These are phyloP conservation scores for Andrena minutula DNA, from an alignment of 2,888 invertebrate species.

Conservation along the genomic window DNA sequence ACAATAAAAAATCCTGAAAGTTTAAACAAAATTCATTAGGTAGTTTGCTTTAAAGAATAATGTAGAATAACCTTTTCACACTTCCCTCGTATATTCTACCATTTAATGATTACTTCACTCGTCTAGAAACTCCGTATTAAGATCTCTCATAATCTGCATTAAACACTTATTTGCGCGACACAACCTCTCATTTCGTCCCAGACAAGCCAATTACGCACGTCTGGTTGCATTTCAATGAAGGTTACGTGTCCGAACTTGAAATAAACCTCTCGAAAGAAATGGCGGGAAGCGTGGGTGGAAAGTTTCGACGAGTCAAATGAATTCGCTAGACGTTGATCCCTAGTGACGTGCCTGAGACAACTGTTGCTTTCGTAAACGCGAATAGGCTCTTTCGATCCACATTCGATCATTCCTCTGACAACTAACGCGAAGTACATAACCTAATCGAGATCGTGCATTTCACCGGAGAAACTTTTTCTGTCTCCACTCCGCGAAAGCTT, in stretches of 20 bases:
- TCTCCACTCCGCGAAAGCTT: not conserved
- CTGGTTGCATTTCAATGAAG: too few species aligned
- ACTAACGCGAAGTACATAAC: not conserved
- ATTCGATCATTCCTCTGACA: not conserved
- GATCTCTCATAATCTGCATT: too few species aligned
- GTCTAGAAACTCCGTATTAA: too few species aligned
- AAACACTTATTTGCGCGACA: too few species aligned
- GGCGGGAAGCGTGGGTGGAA: not conserved
- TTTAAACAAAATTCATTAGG: too few species aligned
- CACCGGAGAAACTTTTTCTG: not conserved
- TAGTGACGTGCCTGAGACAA: conserved; percentile 12
- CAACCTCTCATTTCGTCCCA: too few species aligned
- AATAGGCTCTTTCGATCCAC: not conserved
- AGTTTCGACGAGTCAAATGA: not conserved
- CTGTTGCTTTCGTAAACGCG: conserved; percentile 9
- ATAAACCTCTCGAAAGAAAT: not conserved
- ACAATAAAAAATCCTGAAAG: too few species aligned
- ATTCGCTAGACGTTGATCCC: not conserved
- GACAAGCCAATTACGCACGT: too few species aligned
- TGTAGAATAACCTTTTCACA: too few species aligned
- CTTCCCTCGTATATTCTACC: too few species aligned
- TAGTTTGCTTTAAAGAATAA: too few species aligned
- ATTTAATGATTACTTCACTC: too few species aligned
- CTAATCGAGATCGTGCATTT: not conserved
- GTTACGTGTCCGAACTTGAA: not conserved